Base-by-base conservation (phyloP, 1,140 invertebrate species). In the Druon quercuslanigerum region DNA sequence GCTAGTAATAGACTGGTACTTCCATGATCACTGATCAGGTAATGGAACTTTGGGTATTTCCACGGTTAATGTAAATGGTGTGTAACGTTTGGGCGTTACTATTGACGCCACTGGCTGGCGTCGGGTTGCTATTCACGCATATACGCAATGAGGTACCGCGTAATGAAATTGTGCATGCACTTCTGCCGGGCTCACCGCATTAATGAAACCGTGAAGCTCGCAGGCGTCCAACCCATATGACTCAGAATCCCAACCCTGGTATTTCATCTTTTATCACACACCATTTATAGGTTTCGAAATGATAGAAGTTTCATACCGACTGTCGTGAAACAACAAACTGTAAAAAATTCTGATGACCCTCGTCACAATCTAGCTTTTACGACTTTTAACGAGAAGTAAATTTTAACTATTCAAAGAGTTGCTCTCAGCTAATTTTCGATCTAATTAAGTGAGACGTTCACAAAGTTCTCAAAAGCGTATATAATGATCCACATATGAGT, bases 21-120 rank as follows among this genome's bases (percentile, higher is more conserved):
- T 75, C 54, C 71, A 51, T 81, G 79, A 77, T 80, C 71, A 79
- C 50, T 79, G 77, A 79, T 83, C 77, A 52, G 71, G 56, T 56
- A 74, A 83, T 81, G 51, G 79, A 81, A 74, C 76, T 83, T 83
- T 76, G 40, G 46, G 80, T 81, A 81, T 81, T 79, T 78, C 66
- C 33, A 74, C 60, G 50, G 77, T 79, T 80, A 83, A 79, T 79
- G 78, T 77, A 77, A 77, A 80, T 79, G 76, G 75, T 76, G 71
- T 76, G 76, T 78, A 75, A 72, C 52, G 79, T 79, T 57, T 81
- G 74, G 72, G 81, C 78, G 78, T 76, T 76, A 78, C 81, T 78
- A 83, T 81, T 81, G 77, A 73, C 16, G 60, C n/a, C 60, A 66
- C 60, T 66, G 25, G 25, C 60, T 8, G 14, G 33, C 60, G 25